A percentile compares a stretch with the other conserved stretches of the same genome.
These are phyloP conservation scores for Mesorhabditis belari DNA, from an alignment of 2,888 invertebrate genomes.

Conservation along the genomic window DNA sequence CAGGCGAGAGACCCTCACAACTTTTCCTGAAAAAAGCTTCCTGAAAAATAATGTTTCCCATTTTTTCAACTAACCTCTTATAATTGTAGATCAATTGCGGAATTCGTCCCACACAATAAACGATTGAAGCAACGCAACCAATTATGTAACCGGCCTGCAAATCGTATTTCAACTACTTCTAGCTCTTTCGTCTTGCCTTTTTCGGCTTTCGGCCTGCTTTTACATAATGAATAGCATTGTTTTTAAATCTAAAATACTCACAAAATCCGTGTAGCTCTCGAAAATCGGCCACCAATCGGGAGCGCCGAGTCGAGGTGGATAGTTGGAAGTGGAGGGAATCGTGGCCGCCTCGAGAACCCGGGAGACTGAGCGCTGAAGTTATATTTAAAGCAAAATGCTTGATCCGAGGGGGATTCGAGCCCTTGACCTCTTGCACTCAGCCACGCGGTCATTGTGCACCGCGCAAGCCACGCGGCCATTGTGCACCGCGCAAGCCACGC, in stretches of 20 bases:
- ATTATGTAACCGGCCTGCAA: conserved; percentile 35
- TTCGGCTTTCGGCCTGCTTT: no score
- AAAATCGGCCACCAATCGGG: conserved; percentile 23
- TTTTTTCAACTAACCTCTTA: conserved; percentile 14
- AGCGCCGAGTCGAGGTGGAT: not conserved
- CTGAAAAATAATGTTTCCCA: not conserved
- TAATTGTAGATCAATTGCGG: conserved; percentile 40
- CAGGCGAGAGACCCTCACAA: conserved; percentile 40
- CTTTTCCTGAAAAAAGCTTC: conserved; percentile 16
- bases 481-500: no score
- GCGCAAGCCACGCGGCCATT: no score
- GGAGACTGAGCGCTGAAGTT: not conserved
- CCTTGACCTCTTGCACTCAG: no score
- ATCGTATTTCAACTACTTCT: no score
- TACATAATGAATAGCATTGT: no score
- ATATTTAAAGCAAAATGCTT: no score
- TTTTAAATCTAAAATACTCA: no score
- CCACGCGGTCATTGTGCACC: no score
- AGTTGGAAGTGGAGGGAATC: not conserved
- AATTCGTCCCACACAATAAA: conserved; percentile 42
- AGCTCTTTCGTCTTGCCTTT: no score
- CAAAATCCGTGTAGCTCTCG: conserved; percentile 26
- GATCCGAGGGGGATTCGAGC: no score
- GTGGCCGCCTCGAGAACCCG: not conserved
- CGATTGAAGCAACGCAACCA: conserved; percentile 40